phyloP scores from a whole-genome alignment of 2,113 vertebrate genomes.

The Craseonycteris thonglongyai region DNA sequence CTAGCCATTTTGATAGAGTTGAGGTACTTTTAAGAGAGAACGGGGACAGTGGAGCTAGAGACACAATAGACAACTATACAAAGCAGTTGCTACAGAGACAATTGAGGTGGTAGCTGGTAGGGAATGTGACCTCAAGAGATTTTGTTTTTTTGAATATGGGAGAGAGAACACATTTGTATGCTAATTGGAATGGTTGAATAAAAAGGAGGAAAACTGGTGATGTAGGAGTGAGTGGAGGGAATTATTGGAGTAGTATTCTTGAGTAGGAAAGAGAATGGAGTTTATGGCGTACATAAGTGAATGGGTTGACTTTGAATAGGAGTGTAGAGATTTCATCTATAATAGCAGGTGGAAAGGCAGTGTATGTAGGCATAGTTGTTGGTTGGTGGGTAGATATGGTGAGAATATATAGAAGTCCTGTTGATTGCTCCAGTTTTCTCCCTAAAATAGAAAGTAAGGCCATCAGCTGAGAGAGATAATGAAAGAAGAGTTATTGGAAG shows the following conservation, averaged over 20 bases:
- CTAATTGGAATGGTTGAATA: neutral
- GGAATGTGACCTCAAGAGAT: neutral
- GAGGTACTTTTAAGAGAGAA: slow-evolving; percentile 6
- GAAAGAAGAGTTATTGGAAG: neutral
- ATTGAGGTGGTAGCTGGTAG: neutral
- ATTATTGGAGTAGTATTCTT: neutral
- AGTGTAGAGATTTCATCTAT: neutral
- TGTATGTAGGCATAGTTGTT: neutral
- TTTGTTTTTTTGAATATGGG: neutral
- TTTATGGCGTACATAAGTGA: neutral
- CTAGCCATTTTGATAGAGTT: slow-evolving; percentile 20
- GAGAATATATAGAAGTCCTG: neutral
- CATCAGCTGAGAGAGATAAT: neutral
- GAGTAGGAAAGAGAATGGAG: neutral
- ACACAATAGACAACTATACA: neutral
- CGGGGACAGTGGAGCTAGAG: neutral
- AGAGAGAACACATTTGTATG: neutral
- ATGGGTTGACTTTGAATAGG: slow-evolving; percentile 1
- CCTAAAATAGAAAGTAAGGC: neutral
- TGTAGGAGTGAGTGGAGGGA: neutral
- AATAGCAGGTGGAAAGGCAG: neutral
- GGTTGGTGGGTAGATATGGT: slow-evolving; percentile 3
- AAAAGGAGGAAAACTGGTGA: neutral
- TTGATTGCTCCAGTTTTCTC: neutral
- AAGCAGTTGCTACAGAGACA: slow-evolving; percentile 5